Evolutionary conservation across 1,140 invertebrate genomes (phyloP), one percentile per base, ranked within the genome.

Genomic region (Pseudomyrmex gracilis): DNA sequence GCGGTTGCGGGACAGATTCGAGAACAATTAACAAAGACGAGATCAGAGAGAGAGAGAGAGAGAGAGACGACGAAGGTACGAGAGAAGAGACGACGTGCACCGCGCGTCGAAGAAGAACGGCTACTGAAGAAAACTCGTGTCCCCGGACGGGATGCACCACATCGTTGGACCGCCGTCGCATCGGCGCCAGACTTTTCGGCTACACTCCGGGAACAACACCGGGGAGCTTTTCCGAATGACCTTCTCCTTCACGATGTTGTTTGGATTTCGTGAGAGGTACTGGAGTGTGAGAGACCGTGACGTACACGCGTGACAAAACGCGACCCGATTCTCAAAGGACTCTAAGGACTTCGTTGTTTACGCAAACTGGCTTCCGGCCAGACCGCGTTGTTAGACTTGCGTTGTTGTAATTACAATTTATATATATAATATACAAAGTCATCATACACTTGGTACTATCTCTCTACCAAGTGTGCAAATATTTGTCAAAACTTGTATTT

Each of bases 141-240:
- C 73, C n/a, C 20, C 45, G 67, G 43, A 66, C 53, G n/a, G 34
- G 49, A 63, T 74, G 47, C 58, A 78, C 15, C 76, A 22, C 70
- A n/a, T 43, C 53, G 89, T 89, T 85, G 90, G 87, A 90, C 84
- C 86, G 82, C 83, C 83, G 85, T 87, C 88, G 83, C 87, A 84
- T 64, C 58, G 86, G 88, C 90, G 91, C 90, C 89, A 90, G 86
- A 89, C 85, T 80, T 85, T 64, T 87, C 90, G 73, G 82, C 84
- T 60, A 63, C 83, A 83, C 86, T 82, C 34, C 34, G 34, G 76
- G 85, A 90, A 89, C 87, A 92, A 90, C 90, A 91, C 87, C n/a
- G n/a, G 89, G 87, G 87, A 90, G 89, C 89, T 90, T 90, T 90
- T 89, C 84, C 83, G 86, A 61, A 82, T 89, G 85, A 90, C 87